Percentiles rank a stretch among this genome's conserved stretches.
Evolutionary conservation across 2,888 invertebrate species (phyloP).

Genomic region (Spatulosminthurus flaviceps): DNA sequence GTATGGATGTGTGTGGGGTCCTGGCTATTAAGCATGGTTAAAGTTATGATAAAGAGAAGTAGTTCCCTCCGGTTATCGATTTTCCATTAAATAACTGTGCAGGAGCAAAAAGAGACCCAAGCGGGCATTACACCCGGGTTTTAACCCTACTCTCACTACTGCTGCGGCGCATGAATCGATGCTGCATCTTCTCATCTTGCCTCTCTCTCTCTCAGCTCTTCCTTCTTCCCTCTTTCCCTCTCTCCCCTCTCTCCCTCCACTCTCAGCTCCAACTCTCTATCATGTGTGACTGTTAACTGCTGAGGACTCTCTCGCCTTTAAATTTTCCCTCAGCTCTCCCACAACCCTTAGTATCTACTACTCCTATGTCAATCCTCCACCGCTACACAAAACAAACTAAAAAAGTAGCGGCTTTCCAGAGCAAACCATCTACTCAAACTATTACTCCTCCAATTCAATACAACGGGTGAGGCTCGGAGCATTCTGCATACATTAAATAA

Average conservation of each 20-base stretch:
- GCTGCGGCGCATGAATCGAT: conserved; percentile 47
- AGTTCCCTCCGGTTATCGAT: conserved; percentile 56
- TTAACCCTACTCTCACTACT: conserved; percentile 47
- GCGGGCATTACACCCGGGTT: conserved; percentile 54
- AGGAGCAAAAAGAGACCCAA: conserved; percentile 53
- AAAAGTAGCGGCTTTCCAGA: too few relatives aligned
- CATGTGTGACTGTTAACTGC: neutral
- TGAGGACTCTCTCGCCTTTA: too few relatives aligned
- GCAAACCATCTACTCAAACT: too few relatives aligned
- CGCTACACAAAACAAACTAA: too few relatives aligned
- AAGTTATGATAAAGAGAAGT: conserved; percentile 51
- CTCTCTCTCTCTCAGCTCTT: conserved; percentile 16
- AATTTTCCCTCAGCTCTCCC: too few relatives aligned
- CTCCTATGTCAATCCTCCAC: too few relatives aligned
- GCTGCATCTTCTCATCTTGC: conserved; percentile 20
- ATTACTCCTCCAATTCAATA: too few relatives aligned
- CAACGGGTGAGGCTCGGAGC: too few relatives aligned
- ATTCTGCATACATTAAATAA: too few relatives aligned
- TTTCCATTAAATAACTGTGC: conserved; percentile 58
- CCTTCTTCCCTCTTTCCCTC: conserved; percentile 8
- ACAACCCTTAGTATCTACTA: too few relatives aligned
- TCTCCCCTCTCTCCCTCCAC: conserved; percentile 4
- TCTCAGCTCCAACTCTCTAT: neutral
- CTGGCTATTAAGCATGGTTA: conserved; percentile 37
- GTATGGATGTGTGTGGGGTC: conserved; percentile 9